phyloP scores from a whole-genome alignment of 2,113 vertebrate genomes.

The Uria aalge region DNA sequence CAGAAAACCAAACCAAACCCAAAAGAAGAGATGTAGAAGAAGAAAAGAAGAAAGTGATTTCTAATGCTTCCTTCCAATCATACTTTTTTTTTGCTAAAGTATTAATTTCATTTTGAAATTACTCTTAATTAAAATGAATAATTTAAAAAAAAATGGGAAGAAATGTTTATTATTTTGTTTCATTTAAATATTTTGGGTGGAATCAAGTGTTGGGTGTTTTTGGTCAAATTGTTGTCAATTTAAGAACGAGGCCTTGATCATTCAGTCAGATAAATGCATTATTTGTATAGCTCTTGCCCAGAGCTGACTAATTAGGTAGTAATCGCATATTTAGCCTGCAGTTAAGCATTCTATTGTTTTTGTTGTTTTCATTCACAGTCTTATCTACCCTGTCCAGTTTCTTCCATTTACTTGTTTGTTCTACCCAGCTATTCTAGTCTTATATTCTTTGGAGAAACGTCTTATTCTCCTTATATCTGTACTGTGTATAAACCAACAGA shows the following conservation, averaged over 20 bases:
- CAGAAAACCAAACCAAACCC: not conserved
- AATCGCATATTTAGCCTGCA: not conserved
- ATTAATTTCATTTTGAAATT: not conserved
- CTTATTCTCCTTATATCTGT: not conserved
- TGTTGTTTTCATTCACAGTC: not conserved
- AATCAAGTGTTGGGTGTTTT: rapidly evolving
- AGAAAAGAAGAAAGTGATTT: not conserved
- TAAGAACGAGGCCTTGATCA: not conserved
- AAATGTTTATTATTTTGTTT: not conserved
- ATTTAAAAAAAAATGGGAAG: rapidly evolving
- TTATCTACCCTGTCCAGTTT: not conserved
- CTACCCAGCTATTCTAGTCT: not conserved
- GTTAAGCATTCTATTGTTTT: not conserved
- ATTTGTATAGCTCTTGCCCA: not conserved
- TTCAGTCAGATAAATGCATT: not conserved
- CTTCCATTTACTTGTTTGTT: not conserved
- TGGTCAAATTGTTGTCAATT: not conserved
- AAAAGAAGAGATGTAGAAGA: not conserved
- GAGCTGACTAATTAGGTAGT: not conserved
- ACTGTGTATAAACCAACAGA: not conserved
- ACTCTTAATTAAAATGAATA: not conserved
- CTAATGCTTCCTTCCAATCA: not conserved
- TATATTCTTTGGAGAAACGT: not conserved
- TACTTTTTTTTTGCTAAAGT: not conserved
- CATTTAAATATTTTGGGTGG: not conserved